Conservation (phyloP, 2,797 vertebrate genomes). For the Smutsia gigantea region DNA sequence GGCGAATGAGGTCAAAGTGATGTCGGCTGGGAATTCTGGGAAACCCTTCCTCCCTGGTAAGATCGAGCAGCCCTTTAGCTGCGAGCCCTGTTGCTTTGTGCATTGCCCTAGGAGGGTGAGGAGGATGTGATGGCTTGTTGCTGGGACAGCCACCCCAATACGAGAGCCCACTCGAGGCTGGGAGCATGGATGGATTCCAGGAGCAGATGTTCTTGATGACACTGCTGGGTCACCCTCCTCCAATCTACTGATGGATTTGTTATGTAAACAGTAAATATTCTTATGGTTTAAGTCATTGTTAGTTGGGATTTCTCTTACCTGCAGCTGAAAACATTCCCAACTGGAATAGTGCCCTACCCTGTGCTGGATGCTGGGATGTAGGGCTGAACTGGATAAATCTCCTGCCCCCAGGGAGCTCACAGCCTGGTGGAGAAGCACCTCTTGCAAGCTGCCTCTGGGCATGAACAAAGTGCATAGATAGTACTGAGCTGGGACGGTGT, state of each 20-base stretch:
- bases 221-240: background rate
- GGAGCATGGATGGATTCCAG: background rate
- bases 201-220: background rate
- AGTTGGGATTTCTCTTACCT: background rate
- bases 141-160: background rate
- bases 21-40: background rate
- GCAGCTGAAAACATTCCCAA: background rate
- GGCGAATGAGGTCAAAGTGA: background rate
- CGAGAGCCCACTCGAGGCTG: background rate
- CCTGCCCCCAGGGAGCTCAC: background rate
- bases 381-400: background rate
- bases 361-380: background rate
- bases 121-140: background rate
- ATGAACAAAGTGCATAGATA: background rate
- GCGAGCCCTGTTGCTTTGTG: background rate
- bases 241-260: background rate
- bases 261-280: background rate
- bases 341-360: background rate
- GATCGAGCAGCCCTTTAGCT: background rate
- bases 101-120: background rate
- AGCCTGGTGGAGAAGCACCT: background rate
- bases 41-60: background rate
- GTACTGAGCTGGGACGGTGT: background rate
- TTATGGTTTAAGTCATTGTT: background rate
- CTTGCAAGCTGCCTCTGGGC: background rate